phyloP scores from a whole-genome alignment of 2,888 invertebrate species.

The Watsonalla binaria region DNA sequence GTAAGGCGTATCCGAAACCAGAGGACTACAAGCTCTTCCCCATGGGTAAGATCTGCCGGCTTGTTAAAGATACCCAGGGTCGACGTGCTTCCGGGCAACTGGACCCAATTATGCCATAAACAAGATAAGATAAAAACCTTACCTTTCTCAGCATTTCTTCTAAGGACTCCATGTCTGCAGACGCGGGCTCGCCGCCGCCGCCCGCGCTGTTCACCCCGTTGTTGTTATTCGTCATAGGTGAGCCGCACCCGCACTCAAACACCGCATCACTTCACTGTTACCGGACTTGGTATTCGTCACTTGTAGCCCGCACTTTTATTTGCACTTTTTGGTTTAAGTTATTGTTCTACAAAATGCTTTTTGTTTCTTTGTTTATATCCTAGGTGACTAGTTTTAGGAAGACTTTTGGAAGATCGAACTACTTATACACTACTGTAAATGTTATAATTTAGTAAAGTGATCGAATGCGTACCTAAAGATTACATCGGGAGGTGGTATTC shows the following conservation, averaged over 20 bases:
- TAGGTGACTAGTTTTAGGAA: not conserved
- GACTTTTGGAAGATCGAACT: not conserved
- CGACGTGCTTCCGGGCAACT: no score
- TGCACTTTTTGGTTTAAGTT: conserved; percentile 3
- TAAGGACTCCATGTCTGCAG: conserved; percentile 85
- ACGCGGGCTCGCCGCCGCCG: conserved; percentile 80
- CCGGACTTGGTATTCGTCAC: conserved; percentile 7
- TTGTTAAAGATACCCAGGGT: no score
- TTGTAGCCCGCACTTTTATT: conserved; percentile 8
- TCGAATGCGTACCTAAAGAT: no score
- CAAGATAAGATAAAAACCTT: conserved; percentile 29
- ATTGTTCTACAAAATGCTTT: conserved; percentile 8
- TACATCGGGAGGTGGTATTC: no score
- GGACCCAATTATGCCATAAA: no score
- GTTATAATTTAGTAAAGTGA: no score
- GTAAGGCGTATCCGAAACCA: no score
- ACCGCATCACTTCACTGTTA: conserved; percentile 20
- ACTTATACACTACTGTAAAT: no score
- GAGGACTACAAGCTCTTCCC: no score
- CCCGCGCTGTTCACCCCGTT: conserved; percentile 76
- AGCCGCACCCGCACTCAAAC: conserved; percentile 48
- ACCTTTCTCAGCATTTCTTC: conserved; percentile 90
- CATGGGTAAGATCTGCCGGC: no score
- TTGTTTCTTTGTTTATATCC: not conserved
- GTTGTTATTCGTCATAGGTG: conserved; percentile 81